Base-by-base conservation (phyloP, 1,140 invertebrate genomes). In the Drosophila setifemur region DNA sequence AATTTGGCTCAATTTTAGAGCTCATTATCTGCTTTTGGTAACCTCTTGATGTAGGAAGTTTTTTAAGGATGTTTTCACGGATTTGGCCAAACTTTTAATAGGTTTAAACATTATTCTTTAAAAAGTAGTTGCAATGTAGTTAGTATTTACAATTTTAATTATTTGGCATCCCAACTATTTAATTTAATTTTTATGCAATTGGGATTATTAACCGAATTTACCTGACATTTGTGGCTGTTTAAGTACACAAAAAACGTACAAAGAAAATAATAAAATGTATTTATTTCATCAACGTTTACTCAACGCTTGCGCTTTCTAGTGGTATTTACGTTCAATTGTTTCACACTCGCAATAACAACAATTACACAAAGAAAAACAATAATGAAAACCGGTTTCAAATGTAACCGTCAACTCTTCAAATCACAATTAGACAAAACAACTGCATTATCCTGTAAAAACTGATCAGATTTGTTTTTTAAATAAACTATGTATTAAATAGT, bases 1-100 rank as follows among this genome's bases (percentile, higher is more conserved):
- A 63, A 29, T 48, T 64, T 40, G 26, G 58, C 31, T 64, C 33
- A 64, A 66, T 64, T 64, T 66, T 66, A 64, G 57, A 66, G 61
- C 58, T 66, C 61, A 66, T 66, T 66, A 66, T 66, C 58, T 49
- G 61, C 42, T 40, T 29, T 25, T 64, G 58, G 60, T 39, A 64
- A 64, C 57, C 44, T 64, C 64, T 64, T 64, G 25, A 64, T 49
- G 42, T 64, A 33, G 21, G 2, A 64, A 64, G n/a, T 64, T 61
- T 49, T 12, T 29, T 8, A 19, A 12, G 31, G 39, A 18, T 16
- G 35, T 39, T 37, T 58, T 53, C 44, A 19, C 31, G 11, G 7
- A n/a, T 14, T 14, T 48, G 57, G 42, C 19, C n/a, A 63, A 64
- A 64, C 25, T 64, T 63, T 63, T 49, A 64, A 40, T 64, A 49